A percentile compares a stretch with the other conserved stretches of the same genome.
These are phyloP conservation scores for Pelosia muscerda DNA, from an alignment of 2,888 invertebrate species.

Conservation along the genomic window DNA sequence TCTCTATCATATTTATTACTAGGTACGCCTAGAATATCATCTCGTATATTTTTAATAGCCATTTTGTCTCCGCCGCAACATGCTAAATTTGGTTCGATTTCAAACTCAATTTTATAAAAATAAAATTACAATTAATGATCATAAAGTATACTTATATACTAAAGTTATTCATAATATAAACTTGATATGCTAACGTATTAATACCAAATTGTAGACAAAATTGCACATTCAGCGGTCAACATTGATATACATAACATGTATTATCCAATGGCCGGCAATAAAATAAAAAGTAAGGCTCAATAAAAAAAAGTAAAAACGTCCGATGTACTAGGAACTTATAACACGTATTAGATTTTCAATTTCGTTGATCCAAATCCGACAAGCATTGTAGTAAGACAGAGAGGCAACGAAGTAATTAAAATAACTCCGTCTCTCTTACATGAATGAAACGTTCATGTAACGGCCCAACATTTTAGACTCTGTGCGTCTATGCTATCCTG, in stretches of 20 bases:
- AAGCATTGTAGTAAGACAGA: constrained; percentile 33
- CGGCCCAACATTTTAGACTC: constrained; percentile 57
- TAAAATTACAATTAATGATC: neutral
- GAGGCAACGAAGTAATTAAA: constrained; percentile 38
- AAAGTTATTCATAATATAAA: neutral
- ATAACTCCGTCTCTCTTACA: constrained; percentile 51
- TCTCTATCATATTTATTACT: no score
- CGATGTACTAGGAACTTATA: constrained; percentile 46
- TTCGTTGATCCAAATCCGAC: constrained; percentile 25
- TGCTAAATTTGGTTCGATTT: neutral
- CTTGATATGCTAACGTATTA: neutral
- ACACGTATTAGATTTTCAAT: constrained; percentile 41
- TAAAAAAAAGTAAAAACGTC: constrained; percentile 36
- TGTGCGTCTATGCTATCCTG: constrained; percentile 63
- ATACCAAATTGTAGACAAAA: neutral
- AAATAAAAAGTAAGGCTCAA: neutral
- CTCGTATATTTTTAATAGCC: no score
- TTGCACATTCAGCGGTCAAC: neutral
- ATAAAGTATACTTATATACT: no score
- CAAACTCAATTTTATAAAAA: neutral
- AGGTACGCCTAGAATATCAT: no score
- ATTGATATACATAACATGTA: no score
- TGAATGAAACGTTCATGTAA: constrained; percentile 54
- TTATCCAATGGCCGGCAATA: neutral
- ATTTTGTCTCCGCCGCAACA: neutral